Evolutionary conservation across 2,888 invertebrate genomes (phyloP).

Genomic region (Drosophila mayaguana): DNA sequence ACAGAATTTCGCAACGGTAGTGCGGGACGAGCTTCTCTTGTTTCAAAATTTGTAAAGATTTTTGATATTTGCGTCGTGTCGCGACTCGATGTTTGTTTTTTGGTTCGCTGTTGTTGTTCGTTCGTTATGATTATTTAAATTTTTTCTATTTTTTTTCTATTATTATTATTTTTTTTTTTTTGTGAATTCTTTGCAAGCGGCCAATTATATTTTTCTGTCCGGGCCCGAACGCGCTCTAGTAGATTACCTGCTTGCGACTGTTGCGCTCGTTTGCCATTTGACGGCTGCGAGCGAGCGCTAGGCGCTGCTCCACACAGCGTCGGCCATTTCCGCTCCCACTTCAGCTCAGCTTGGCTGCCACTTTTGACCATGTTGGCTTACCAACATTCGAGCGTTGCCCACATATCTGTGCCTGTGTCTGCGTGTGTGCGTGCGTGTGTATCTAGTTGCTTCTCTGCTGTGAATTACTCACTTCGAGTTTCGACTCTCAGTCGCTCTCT

Average conservation of each 20-base stretch:
- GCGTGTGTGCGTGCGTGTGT: slow-evolving; percentile 1
- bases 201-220: slow-evolving; percentile 49
- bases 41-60: slow-evolving; percentile 4
- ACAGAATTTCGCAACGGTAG: slow-evolving; percentile 38
- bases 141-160: slow-evolving; percentile 10
- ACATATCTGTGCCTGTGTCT: neutral
- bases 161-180: no score
- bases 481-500: slow-evolving; percentile 31
- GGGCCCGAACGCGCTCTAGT: slow-evolving; percentile 78
- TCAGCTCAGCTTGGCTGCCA: slow-evolving; percentile 8
- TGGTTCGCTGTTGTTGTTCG: slow-evolving; percentile 13
- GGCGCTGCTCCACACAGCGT: slow-evolving; percentile 38
- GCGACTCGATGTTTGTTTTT: slow-evolving; percentile 15
- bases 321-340: slow-evolving; percentile 35
- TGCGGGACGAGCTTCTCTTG: slow-evolving; percentile 21
- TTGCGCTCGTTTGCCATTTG: slow-evolving; percentile 56
- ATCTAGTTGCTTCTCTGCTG: slow-evolving; percentile 5
- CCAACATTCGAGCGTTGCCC: slow-evolving; percentile 13
- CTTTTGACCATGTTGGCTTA: slow-evolving; percentile 20
- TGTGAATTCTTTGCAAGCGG: slow-evolving; percentile 49
- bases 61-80: slow-evolving; percentile 20
- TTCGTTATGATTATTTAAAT: slow-evolving; percentile 14
- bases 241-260: slow-evolving; percentile 82
- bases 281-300: slow-evolving; percentile 38
- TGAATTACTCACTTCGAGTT: slow-evolving; percentile 33